A percentile compares a stretch with the other conserved stretches of the same genome.
These are phyloP conservation scores for Halcyon malimbica DNA, from an alignment of 2,113 vertebrate genomes.

Conservation along the genomic window DNA sequence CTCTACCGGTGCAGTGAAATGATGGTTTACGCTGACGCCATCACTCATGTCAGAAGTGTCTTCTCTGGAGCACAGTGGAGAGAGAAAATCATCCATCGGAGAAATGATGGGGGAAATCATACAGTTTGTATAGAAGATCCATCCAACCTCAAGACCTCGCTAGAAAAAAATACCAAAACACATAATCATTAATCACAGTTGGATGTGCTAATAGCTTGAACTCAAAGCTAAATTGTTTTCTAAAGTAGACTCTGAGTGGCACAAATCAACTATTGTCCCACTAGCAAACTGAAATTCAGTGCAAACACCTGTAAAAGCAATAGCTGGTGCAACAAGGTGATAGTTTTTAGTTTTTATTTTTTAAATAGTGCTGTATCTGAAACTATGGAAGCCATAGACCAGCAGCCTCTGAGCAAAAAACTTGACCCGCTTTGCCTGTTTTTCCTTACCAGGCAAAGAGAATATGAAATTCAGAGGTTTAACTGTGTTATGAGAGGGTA, in stretches of 20 bases:
- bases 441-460: background rate
- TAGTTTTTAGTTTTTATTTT: background rate
- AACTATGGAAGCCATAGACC: background rate
- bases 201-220: background rate
- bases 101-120: background rate
- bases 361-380: background rate
- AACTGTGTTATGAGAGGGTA: background rate
- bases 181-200: background rate
- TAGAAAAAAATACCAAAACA: background rate
- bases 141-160: background rate
- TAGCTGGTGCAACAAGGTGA: background rate
- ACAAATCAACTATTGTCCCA: background rate
- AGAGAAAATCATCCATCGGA: background rate
- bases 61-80: background rate
- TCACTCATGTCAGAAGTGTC: background rate
- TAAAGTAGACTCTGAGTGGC: background rate
- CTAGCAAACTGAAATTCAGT: background rate
- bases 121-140: background rate
- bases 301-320: background rate
- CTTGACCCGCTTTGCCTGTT: background rate
- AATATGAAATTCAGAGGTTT: background rate
- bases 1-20: rapidly evolving
- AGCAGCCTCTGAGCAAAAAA: background rate
- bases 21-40: background rate
- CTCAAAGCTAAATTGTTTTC: background rate